Base-by-base conservation (phyloP, 2,113 vertebrate species). In the Penelope pileata region DNA sequence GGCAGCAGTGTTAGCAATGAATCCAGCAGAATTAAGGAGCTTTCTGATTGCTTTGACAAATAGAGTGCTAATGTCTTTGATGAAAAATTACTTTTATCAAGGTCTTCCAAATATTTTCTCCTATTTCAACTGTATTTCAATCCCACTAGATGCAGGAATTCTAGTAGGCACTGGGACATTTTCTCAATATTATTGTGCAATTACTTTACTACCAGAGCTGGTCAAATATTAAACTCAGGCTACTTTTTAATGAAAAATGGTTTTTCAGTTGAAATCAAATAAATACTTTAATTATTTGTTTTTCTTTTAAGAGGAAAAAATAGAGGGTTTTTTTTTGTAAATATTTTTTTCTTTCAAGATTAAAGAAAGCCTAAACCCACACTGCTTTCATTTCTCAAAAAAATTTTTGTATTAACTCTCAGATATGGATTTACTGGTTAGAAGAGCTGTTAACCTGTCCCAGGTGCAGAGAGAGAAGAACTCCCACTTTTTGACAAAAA, bases 1-100 rank as follows among this genome's bases (percentile, higher is more conserved):
- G 70, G 54, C 93, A 85, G 50, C n/a, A 77, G 17, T 67, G 62
- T 91, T 93, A 89, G 74, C 70, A 76, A 5, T 50, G 74, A 73
- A 36, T 90, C 81, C 60, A 89, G 59, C 42, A 83, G 54, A 91
- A 89, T 96, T 89, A 83, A 89, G 74, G 70, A 91, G 78, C 70
- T 92, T 93, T 89, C 86, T 85, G 88, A 89, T 89, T 83, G 67
- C 53, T 94, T 85, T 95, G 95, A 94, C 81, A 89, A 97, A 97
- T 85, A 82, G 74, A 85, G 74, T 94, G 89, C 84, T 91, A 87
- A 97, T 82, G 70, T 74, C 50, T 85, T 66, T 85, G 94, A 77
- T 87, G 94, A 94, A 96, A 96, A 95, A 73, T 66, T 0, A 77
- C 58, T 95, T 94, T 36, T 87, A 91, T 58, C 50, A 85, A 87